Conservation (phyloP, 2,113 vertebrate genomes). For the Hypanus sabinus region DNA sequence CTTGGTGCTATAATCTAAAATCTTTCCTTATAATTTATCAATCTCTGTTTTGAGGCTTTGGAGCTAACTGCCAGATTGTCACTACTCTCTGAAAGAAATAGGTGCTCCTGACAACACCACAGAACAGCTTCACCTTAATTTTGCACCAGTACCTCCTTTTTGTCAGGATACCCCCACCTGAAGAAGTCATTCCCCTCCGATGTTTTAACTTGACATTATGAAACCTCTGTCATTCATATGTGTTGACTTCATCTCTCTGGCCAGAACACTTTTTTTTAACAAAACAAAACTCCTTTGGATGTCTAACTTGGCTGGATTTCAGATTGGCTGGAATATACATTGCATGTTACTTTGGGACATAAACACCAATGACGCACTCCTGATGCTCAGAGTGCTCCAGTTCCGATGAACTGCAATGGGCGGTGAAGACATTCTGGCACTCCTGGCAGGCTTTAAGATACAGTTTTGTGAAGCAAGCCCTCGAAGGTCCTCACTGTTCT, state of each 20-base stretch:
- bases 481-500: neutral
- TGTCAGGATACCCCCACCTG: neutral
- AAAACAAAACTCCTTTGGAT: neutral
- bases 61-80: neutral
- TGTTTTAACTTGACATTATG: neutral
- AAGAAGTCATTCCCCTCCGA: neutral
- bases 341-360: neutral
- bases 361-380: neutral
- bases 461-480: neutral
- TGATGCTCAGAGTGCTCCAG: neutral
- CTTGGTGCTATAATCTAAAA: neutral
- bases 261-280: neutral
- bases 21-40: neutral
- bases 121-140: neutral
- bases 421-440: neutral
- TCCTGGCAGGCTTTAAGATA: neutral
- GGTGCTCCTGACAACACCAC: neutral
- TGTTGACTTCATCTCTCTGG: neutral
- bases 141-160: neutral
- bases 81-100: neutral
- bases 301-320: neutral
- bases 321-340: neutral
- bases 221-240: neutral
- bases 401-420: neutral
- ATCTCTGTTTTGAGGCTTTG: neutral